Evolutionary conservation across 2,888 invertebrate genomes (phyloP), one percentile per base, ranked within the genome.

Genomic region (Cryptosula pallasiana): DNA sequence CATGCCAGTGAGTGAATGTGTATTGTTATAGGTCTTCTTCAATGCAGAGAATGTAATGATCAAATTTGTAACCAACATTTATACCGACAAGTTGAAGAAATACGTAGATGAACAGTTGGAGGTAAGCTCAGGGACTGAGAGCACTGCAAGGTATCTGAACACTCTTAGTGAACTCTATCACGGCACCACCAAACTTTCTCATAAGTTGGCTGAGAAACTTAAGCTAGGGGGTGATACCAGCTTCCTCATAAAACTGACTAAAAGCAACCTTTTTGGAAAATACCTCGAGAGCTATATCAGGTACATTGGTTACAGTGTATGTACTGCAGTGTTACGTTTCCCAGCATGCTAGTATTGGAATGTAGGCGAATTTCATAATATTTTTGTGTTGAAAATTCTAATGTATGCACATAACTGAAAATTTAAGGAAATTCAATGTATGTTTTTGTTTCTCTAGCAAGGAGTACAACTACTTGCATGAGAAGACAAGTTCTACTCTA

Each of bases 11-110:
- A n/a, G n/a, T n/a, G n/a, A n/a, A n/a, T 45, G 20, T 20, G 9
- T 45, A 45, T 45, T 3, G 5, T 55, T 55, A 72, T 91, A 91
- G 81, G 96, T 99, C 0, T 99, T 99, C 83, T 91, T 91, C 3
- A 95, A 94, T 85, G 95, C 96, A 0, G 94, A 96, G 77, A 93
- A 94, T 87, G 96, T 99, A 9, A 95, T 98, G 94, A 92, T 94
- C 73, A 98, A 98, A 87, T 95, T 97, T 85, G 93, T 99, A 69
- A 88, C 97, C 25, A 96, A 96, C 83, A 92, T 99, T 74, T 99
- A 95, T 85, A 93, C 94, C 78, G 87, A 94, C 5, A 93, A 94
- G 84, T 87, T 88, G 71, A 85, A 87, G 81, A 87, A 84, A 73
- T 32, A 63, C 32, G n/a, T 63, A 63, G 63, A 63, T n/a, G 27